Conservation (phyloP, 2,888 invertebrate genomes). For the Monochamus alternatus region DNA sequence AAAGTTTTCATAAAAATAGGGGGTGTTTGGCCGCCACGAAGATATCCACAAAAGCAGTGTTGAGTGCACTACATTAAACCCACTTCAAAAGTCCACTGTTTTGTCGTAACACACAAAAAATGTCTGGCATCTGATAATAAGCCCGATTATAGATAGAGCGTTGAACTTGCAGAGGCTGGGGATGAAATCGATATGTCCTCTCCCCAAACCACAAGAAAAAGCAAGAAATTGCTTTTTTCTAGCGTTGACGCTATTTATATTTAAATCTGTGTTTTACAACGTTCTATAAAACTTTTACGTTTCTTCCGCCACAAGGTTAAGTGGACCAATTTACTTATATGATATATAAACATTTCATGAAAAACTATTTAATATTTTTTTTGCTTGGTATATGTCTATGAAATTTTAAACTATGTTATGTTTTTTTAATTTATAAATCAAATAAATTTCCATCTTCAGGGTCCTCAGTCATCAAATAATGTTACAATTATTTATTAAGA, state of each 20-base stretch:
- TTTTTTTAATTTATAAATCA: too few species aligned
- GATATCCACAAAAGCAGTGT: neutral
- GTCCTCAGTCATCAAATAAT: too few species aligned
- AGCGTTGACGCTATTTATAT: neutral
- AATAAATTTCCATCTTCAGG: too few species aligned
- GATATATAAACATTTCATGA: too few species aligned
- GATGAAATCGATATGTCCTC: conserved; percentile 13
- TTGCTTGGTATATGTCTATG: too few species aligned
- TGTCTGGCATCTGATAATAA: conserved; percentile 28
- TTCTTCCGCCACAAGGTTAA: too few species aligned
- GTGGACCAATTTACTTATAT: too few species aligned
- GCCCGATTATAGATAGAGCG: conserved; percentile 29
- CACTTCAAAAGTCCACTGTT: conserved; percentile 6
- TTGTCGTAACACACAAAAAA: conserved; percentile 14
- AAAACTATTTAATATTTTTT: too few species aligned
- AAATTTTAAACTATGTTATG: too few species aligned
- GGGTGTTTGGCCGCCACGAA: neutral
- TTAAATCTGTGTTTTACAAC: too few species aligned
- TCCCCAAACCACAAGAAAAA: neutral
- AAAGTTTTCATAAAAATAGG: neutral
- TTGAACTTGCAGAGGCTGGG: conserved; percentile 18
- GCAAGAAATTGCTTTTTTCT: neutral
- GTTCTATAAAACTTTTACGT: too few species aligned
- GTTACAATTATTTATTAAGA: too few species aligned
- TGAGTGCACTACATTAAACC: conserved; percentile 14